A percentile compares a stretch with the other conserved stretches of the same genome.
Conservation (phyloP, 2,797 vertebrate species). For the Lemur catta region DNA sequence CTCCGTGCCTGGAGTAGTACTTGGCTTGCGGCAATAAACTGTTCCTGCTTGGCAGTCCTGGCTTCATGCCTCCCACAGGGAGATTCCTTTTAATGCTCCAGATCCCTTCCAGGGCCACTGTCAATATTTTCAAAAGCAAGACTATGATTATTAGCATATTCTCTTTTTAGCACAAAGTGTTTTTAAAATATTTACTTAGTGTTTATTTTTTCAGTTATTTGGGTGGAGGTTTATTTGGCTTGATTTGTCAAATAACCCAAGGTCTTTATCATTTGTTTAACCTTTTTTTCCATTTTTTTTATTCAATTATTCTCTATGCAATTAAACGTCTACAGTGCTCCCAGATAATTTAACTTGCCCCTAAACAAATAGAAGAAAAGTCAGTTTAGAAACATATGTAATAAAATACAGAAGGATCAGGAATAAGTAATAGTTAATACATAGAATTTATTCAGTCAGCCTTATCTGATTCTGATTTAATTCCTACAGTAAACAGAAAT, state of each 20-base stretch:
- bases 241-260: background rate
- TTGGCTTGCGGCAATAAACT: constrained; percentile 78
- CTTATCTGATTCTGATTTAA: constrained; percentile 31
- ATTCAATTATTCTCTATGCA: background rate
- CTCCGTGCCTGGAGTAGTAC: constrained; percentile 83
- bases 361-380: background rate
- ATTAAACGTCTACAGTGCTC: background rate
- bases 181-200: constrained; percentile 30
- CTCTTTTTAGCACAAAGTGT: background rate
- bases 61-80: constrained; percentile 69
- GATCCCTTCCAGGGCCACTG: constrained; percentile 83
- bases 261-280: constrained; percentile 34
- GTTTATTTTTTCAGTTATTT: background rate
- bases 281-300: background rate
- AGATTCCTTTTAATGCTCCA: constrained; percentile 82
- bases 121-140: constrained; percentile 75
- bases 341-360: background rate
- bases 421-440: background rate
- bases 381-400: background rate
- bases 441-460: background rate
- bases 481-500: background rate
- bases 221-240: constrained; percentile 8
- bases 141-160: constrained; percentile 40
- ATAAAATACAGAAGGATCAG: background rate
- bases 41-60: constrained; percentile 69